Conservation (phyloP, 2,797 vertebrate species). For the Girardinus metallicus region DNA sequence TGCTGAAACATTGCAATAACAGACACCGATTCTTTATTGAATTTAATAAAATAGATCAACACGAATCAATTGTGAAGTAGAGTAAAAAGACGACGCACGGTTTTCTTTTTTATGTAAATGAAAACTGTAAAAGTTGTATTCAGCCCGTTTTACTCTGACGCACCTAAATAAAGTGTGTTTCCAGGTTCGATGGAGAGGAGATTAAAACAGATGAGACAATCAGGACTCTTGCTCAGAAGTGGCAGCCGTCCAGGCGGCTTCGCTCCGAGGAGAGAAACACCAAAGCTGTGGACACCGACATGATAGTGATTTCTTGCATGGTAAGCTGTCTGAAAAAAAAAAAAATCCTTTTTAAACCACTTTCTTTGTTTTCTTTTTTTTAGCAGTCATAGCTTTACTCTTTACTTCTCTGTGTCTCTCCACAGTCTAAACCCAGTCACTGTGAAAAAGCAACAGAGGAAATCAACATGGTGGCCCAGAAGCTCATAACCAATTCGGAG, state of each 20-base stretch:
- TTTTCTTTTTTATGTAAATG: neutral
- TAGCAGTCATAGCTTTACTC: neutral
- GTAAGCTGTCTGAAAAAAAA: slow-evolving; percentile 74
- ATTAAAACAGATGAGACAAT: slow-evolving; percentile 95
- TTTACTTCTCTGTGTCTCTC: slow-evolving; percentile 2
- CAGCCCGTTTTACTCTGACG: neutral
- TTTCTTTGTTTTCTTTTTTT: neutral
- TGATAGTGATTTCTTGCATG: slow-evolving; percentile 92
- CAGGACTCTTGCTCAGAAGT: slow-evolving; percentile 91
- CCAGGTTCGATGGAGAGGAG: slow-evolving; percentile 93
- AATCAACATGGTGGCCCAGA: slow-evolving; percentile 91
- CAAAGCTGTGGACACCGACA: slow-evolving; percentile 94
- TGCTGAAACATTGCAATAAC: neutral
- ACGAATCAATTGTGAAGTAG: neutral
- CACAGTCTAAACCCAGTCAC: slow-evolving; percentile 89
- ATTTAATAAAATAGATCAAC: neutral
- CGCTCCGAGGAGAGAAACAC: slow-evolving; percentile 89
- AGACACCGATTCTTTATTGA: neutral
- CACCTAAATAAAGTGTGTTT: neutral
- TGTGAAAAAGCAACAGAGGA: slow-evolving; percentile 93
- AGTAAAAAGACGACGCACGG: neutral
- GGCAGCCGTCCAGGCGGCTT: slow-evolving; percentile 88
- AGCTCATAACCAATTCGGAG: slow-evolving; percentile 95
- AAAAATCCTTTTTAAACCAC: neutral
- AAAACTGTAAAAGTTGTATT: neutral